Conservation (phyloP, 2,888 invertebrate species). For the Drosophila dives region DNA sequence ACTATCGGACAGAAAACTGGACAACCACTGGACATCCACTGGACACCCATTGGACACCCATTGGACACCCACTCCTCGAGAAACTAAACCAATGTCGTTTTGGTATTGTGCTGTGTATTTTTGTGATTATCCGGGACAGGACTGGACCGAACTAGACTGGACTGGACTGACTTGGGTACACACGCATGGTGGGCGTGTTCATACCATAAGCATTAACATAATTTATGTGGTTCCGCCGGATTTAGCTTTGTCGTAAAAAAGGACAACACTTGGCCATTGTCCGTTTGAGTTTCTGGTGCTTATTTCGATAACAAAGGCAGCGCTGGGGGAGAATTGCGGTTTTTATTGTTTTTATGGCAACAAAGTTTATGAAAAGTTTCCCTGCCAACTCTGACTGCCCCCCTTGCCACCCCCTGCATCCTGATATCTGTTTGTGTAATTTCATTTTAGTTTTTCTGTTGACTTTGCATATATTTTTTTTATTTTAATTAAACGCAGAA, state of each 20-base stretch:
- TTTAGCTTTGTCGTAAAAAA: slow-evolving; percentile 81
- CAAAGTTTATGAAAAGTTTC: slow-evolving; percentile 78
- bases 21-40: neutral
- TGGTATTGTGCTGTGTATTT: slow-evolving; percentile 70
- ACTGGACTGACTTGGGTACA: neutral
- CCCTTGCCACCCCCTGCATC: neutral
- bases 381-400: slow-evolving; percentile 15
- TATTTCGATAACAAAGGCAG: slow-evolving; percentile 76
- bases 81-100: slow-evolving; percentile 58
- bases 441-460: slow-evolving; percentile 78
- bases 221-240: slow-evolving; percentile 84
- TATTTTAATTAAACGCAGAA: slow-evolving; percentile 80
- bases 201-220: slow-evolving; percentile 83
- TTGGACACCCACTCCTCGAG: neutral
- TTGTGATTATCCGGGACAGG: slow-evolving; percentile 73
- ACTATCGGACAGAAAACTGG: slow-evolving; percentile 60
- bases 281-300: slow-evolving; percentile 68
- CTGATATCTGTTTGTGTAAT: slow-evolving; percentile 39
- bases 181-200: slow-evolving; percentile 81
- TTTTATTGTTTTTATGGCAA: slow-evolving; percentile 82
- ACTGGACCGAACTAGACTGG: slow-evolving; percentile 18
- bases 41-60: too few species aligned
- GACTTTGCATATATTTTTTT: slow-evolving; percentile 82
- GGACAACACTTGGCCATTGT: slow-evolving; percentile 72
- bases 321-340: slow-evolving; percentile 68